Evolutionary conservation across 2,113 vertebrate species (phyloP).

Genomic region (Triplophysa tibetana): DNA sequence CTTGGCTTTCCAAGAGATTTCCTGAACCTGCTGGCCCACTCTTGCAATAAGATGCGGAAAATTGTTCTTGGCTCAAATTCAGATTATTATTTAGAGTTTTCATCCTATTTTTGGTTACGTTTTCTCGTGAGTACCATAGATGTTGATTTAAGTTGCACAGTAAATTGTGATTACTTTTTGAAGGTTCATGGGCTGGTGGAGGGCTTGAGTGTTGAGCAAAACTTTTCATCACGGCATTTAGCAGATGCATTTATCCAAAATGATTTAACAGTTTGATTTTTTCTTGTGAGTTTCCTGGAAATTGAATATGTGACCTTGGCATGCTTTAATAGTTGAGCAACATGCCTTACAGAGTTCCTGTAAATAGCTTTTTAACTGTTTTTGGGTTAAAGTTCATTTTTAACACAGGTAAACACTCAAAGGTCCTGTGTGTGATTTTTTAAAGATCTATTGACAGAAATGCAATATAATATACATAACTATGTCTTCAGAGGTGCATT

Average conservation of each 20-base stretch:
- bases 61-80: slow-evolving; percentile 35
- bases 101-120: slow-evolving; percentile 26
- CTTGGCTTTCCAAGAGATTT: slow-evolving; percentile 56
- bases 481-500: no score
- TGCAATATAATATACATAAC: no score
- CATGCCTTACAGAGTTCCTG: not conserved
- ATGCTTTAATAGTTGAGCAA: no score
- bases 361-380: not conserved
- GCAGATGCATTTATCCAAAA: no score
- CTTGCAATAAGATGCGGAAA: slow-evolving; percentile 34
- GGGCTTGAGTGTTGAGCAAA: not conserved
- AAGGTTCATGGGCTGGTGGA: not conserved
- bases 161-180: not conserved
- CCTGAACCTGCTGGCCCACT: slow-evolving; percentile 52
- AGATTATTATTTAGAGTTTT: slow-evolving; percentile 48
- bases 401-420: no score
- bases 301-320: not conserved
- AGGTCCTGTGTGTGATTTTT: no score
- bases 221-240: no score
- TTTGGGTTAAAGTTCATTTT: not conserved
- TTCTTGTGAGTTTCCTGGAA: no score
- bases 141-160: not conserved
- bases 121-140: slow-evolving; percentile 22
- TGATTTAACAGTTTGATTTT: no score
- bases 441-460: no score